These are phyloP conservation scores for Globia sparganii DNA, from an alignment of 2,888 invertebrate species.

Conservation along the genomic window DNA sequence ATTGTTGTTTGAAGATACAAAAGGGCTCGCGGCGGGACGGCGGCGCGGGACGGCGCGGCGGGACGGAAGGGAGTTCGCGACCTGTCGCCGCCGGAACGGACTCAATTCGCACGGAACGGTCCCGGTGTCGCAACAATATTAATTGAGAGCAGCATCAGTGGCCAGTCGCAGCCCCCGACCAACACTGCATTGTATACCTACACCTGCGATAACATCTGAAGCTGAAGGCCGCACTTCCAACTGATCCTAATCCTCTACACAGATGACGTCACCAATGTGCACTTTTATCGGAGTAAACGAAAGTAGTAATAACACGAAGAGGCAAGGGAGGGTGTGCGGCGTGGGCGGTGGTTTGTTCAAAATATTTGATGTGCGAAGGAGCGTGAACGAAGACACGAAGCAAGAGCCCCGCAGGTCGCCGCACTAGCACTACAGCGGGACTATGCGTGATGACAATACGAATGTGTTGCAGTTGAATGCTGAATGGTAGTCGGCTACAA, in stretches of 20 bases:
- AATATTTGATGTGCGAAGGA: background rate
- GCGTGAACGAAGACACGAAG: background rate
- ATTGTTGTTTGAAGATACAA: background rate
- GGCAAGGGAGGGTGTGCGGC: background rate
- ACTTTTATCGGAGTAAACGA: background rate
- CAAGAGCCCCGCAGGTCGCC: background rate
- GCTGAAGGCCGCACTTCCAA: background rate
- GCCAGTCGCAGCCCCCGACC: background rate
- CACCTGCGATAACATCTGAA: background rate
- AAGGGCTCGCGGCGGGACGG: background rate
- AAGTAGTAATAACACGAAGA: background rate
- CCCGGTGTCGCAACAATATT: constrained; percentile 34
- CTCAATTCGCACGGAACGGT: constrained; percentile 19
- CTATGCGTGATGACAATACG: background rate
- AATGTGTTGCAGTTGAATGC: background rate
- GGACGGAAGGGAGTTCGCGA: constrained; percentile 38
- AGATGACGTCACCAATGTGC: background rate
- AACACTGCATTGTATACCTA: background rate
- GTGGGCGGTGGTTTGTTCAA: background rate
- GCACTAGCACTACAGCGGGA: too few species aligned
- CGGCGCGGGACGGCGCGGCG: background rate
- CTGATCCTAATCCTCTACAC: background rate
- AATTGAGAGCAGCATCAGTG: constrained; percentile 16
- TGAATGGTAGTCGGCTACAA: background rate
- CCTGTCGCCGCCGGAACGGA: constrained; percentile 43